Evolutionary conservation across 2,113 vertebrate genomes (phyloP), one percentile per base, ranked within the genome.

Genomic region (Pelecanus crispus): DNA sequence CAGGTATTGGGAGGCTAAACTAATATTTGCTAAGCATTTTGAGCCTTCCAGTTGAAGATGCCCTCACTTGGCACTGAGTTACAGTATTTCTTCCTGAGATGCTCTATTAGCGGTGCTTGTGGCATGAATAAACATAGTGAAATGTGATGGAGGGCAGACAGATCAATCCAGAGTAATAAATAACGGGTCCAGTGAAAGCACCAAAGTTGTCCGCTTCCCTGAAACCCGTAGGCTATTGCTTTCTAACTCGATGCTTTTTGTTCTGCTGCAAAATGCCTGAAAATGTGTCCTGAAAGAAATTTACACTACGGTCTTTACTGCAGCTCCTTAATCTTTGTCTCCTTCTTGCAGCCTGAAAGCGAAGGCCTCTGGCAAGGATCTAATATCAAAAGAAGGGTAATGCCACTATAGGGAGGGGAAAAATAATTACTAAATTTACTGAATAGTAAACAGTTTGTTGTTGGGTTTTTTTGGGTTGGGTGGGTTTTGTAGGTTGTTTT

Each of bases 401-500:
- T 94, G 72, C 94, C 77, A 28, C 90, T 92, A 50, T 71, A 50
- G 36, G 63, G 85, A 90, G 29, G 44, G 77, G 25, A 26, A 7
- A 93, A 94, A 94, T 90, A 95, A 97, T 96, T 95, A 79, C 95
- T 91, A 78, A 66, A 89, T 97, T 96, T 97, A 93, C 93, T 95
- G 97, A 97, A 95, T 77, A 96, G 89, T 90, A 93, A 97, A 75
- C 81, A 95, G 83, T 68, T 86, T 20, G 17, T 49, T 45, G 20
- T 28, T 73, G 10, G 42, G 42, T 34, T 34, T 62, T 42, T 13
- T 65, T 16, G 15, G 8, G 3, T 5, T 13, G n/a, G n/a, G n/a
- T n/a, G n/a, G n/a, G n/a, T n/a, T 47, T 40, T 50, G 49, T 49
- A 12, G 6, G 17, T 42, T 50, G 28, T 29, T 53, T 53, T 18